Evolutionary conservation across 2,113 vertebrate species (phyloP).

Genomic region (Panthera uncia): DNA sequence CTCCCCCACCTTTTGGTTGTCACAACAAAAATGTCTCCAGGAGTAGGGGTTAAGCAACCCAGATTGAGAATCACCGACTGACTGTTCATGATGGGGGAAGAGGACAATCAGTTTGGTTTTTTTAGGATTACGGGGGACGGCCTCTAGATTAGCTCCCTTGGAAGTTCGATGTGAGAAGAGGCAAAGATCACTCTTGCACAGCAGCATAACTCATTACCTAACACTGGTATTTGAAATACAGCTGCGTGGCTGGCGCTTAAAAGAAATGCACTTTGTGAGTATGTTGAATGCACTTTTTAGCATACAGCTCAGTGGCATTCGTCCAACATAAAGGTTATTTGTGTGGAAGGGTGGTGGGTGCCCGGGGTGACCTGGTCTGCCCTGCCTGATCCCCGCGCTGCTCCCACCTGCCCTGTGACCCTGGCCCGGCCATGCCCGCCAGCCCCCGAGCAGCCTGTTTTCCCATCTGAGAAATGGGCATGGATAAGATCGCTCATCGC

Average conservation of each 20-base stretch:
- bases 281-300: neutral
- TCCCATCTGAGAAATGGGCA: no score
- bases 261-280: neutral
- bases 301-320: neutral
- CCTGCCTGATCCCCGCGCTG: no score
- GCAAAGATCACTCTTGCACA: neutral
- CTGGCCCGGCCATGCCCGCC: no score
- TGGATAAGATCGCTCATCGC: no score
- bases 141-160: neutral
- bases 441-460: no score
- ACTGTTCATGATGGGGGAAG: neutral
- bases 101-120: neutral
- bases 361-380: no score
- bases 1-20: neutral
- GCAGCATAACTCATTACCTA: neutral
- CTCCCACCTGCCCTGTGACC: no score
- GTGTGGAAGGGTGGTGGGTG: no score
- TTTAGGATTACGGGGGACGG: neutral
- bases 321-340: no score
- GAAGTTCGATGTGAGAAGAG: neutral
- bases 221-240: neutral
- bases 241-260: neutral
- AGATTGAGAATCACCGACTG: neutral
- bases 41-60: neutral
- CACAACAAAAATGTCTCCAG: neutral